Base-by-base conservation (phyloP, 2,888 invertebrate species). In the Phaonia tiefii region DNA sequence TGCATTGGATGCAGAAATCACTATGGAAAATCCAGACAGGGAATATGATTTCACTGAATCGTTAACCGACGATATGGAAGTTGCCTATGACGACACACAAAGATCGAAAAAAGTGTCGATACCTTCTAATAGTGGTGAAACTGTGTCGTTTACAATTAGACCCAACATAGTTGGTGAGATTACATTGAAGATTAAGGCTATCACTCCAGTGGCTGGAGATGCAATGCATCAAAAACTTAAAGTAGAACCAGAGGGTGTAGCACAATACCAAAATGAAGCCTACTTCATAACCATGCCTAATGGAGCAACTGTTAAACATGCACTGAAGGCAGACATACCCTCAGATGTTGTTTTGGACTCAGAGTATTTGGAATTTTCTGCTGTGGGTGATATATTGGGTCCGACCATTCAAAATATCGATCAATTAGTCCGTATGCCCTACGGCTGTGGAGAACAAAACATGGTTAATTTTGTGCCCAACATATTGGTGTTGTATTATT, bases 121-220 rank as follows among this genome's bases (percentile, higher is more conserved):
- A 0, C 93, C 94, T 42, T 94, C 96, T 0, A 95, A 95, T 75
- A 92, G 92, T 2, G 95, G 95, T n/a, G 93, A 94, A 81, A 94
- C 96, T 0, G 95, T 97, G 0, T 96, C 96, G 72, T 96, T 99
- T 90, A 94, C 97, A 92, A 95, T 98, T 73, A 93, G 94, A 13
- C 95, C 97, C 0, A 92, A 92, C 79, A 93, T 93, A 82, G 91
- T 96, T 11, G 97, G 97, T 17, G 91, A 92, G 22, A 92, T 96
- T 13, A 94, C 94, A 39, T 92, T 97, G 26, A 95, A 95, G 89
- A 94, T 96, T 1, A 93, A 93, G 4, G 97, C 98, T n/a, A 93
- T 93, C 37, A 94, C 95, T 31, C 92, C 93, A 7, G 90, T 94
- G 46, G 95, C 95, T 39, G 97, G 97, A 5, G 98, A 98, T 88